Conservation (phyloP, 1,140 invertebrate species). For the Cephus cinctus region DNA sequence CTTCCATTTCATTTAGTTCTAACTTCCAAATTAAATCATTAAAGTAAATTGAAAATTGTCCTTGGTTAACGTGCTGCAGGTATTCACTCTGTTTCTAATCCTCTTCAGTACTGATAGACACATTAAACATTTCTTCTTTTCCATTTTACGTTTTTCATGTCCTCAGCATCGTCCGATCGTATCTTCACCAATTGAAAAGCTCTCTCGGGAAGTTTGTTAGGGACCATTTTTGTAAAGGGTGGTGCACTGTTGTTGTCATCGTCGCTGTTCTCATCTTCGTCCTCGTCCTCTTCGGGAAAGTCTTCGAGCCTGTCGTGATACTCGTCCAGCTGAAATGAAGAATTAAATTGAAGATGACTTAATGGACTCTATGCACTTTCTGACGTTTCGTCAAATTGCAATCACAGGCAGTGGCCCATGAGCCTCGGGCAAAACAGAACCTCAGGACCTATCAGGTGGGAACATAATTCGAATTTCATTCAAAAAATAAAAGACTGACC, state of each 20-base stretch:
- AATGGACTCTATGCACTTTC: too few relatives aligned
- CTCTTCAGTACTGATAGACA: constrained; percentile 5
- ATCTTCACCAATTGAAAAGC: constrained; percentile 56
- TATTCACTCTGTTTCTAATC: constrained; percentile 2
- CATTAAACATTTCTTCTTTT: constrained; percentile 13
- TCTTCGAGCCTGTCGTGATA: constrained; percentile 52
- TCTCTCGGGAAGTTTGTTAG: constrained; percentile 42
- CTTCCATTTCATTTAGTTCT: constrained; percentile 4
- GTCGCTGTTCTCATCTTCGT: constrained; percentile 45
- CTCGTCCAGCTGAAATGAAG: constrained; percentile 49
- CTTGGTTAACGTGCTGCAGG: too few relatives aligned
- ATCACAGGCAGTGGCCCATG: too few relatives aligned
- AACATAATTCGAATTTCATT: too few relatives aligned
- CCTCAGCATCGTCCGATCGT: constrained; percentile 1
- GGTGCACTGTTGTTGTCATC: constrained; percentile 45
- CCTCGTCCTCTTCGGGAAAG: constrained; percentile 54
- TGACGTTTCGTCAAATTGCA: too few relatives aligned
- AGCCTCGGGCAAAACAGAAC: too few relatives aligned
- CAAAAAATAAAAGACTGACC: too few relatives aligned
- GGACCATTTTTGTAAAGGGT: constrained; percentile 34
- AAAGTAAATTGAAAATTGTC: too few relatives aligned
- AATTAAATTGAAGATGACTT: too few relatives aligned
- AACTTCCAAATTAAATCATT: too few relatives aligned
- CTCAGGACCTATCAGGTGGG: too few relatives aligned
- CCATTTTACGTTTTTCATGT: constrained; percentile 3